phyloP scores from a whole-genome alignment of 2,113 vertebrate species.

The Dunckerocampus dactyliophorus region DNA sequence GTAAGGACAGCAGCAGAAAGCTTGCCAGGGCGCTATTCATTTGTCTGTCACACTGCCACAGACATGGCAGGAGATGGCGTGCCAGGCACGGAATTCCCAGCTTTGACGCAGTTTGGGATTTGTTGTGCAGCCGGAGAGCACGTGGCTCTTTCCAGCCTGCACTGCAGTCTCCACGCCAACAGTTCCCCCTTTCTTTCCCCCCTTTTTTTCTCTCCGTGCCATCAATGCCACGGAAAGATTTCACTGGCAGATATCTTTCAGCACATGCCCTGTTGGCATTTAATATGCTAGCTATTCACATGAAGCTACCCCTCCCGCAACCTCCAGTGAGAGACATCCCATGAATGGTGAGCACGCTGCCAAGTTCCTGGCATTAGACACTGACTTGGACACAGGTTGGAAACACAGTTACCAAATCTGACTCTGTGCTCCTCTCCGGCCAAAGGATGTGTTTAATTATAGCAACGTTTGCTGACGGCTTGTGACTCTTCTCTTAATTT shows the following conservation, averaged over 20 bases:
- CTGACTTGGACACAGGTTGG: constrained; percentile 16
- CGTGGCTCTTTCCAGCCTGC: constrained; percentile 47
- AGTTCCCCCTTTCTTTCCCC: constrained; percentile 60
- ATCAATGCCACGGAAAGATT: constrained; percentile 58
- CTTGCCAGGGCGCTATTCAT: constrained; percentile 54
- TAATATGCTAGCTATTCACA: constrained; percentile 19
- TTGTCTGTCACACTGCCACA: constrained; percentile 43
- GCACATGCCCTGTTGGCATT: constrained; percentile 62
- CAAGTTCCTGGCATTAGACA: constrained; percentile 8
- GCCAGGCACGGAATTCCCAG: constrained; percentile 55
- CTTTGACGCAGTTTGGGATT: constrained; percentile 66
- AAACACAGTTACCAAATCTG: constrained; percentile 34
- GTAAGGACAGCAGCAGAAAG: constrained; percentile 47
- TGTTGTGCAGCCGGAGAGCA: constrained; percentile 57
- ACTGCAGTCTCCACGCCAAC: constrained; percentile 35
- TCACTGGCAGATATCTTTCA: constrained; percentile 60
- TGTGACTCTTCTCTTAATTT: constrained; percentile 1
- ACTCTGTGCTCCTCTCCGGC: constrained; percentile 8
- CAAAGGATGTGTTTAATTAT: constrained; percentile 20
- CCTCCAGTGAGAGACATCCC: constrained; percentile 2
- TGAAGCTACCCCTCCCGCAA: not conserved
- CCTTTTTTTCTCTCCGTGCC: constrained; percentile 56
- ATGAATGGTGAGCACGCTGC: constrained; percentile 13
- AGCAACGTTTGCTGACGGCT: constrained; percentile 4
- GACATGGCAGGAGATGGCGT: constrained; percentile 52